Base-by-base conservation (phyloP, 2,888 invertebrate genomes). In the Lithophane leautieri region DNA sequence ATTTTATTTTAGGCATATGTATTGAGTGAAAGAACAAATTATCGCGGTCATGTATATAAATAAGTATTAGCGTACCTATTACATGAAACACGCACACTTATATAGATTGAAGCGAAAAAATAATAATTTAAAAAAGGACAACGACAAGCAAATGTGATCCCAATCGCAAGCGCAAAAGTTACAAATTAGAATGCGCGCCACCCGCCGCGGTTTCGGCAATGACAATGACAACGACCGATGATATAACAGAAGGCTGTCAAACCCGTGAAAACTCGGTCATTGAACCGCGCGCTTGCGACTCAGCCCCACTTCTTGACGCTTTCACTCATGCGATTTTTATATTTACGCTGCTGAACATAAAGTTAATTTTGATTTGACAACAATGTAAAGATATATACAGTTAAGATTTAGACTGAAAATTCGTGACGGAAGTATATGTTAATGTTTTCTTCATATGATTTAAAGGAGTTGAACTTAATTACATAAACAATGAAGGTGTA, bases 251-350 rank as follows among this genome's bases (percentile, higher is more conserved):
- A 94, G 94, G 95, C 96, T 96, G 96, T 96, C 96, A 96, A 96
- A 96, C 96, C 89, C 95, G 95, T 96, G 96, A 96, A 96, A 96
- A 96, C 93, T 96, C 96, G 96, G 97, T 95, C 96, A 95, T 96
- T 96, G 96, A 96, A 94, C 97, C 93, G 93, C 90, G 89, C 92
- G 94, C 93, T 90, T 88, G 90, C 91, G 87, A 83, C 91, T 89
- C 91, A 90, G 92, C 90, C 92, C 92, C 90, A 92, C 93, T 93
- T 90, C 89, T 86, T 83, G 79, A 81, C 80, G 94, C 94, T 95
- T 95, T 95, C 94, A 94, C 93, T 95, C 93, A 85, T 89, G 93
- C 95, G 91, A 95, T 94, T 95, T 92, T 94, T 89, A 91, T 91
- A 90, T 94, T 94, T 95, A 95, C 89, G 71, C 72, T 82, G 67